phyloP scores from a whole-genome alignment of 2,797 vertebrate species.

The Anguilla obscura region DNA sequence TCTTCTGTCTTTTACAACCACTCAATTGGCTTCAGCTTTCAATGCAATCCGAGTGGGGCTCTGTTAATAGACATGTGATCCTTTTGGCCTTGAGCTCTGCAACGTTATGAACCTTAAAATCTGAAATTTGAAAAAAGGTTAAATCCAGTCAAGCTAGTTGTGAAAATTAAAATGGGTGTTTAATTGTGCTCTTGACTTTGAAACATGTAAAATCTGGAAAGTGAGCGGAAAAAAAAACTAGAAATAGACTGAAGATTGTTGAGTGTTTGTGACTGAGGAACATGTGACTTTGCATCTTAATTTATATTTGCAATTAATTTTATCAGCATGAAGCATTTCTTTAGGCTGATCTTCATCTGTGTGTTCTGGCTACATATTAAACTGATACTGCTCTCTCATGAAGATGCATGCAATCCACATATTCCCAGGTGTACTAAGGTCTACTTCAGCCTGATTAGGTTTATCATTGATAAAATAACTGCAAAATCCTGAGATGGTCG shows the following conservation, averaged over 20 bases:
- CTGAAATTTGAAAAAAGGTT: neutral
- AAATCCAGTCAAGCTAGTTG: constrained; percentile 19
- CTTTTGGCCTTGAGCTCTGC: constrained; percentile 51
- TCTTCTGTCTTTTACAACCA: constrained; percentile 53
- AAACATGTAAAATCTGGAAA: constrained; percentile 25
- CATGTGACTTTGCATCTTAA: neutral
- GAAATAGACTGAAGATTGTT: neutral
- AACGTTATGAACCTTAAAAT: neutral
- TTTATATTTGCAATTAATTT: neutral
- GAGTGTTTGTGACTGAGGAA: neutral
- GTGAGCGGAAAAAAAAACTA: neutral
- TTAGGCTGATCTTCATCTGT: neutral
- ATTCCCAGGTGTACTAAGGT: neutral
- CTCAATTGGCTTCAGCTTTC: constrained; percentile 58
- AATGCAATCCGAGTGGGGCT: constrained; percentile 51
- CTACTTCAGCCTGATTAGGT: neutral
- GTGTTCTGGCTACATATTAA: neutral
- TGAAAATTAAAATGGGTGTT: constrained; percentile 20
- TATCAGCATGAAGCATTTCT: neutral
- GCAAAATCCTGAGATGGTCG: neutral
- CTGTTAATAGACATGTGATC: constrained; percentile 48
- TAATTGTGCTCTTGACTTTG: constrained; percentile 15
- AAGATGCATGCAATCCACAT: neutral
- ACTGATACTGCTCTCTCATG: neutral
- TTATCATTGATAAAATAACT: neutral